Base-by-base conservation (phyloP, 2,888 invertebrate genomes). In the Hetaerina titia region DNA sequence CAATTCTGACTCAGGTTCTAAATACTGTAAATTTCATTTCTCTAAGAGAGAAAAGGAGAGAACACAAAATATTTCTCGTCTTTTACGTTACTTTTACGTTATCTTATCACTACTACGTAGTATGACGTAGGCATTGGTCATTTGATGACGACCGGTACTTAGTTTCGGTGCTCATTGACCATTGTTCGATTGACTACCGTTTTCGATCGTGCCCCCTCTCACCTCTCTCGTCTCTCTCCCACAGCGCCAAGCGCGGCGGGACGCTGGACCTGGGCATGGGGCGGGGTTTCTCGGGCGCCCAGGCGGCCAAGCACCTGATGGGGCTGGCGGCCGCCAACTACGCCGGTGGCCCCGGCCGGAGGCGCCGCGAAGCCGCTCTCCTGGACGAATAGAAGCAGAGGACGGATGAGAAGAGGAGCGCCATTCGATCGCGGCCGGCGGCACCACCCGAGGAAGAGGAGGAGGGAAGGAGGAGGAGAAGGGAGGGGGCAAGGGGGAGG, bases 231-330 rank as follows among this genome's bases (percentile, higher is more conserved):
- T n/a, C n/a, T n/a, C 64, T 17, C 31, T 45, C 63, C 90, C 97
- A 9, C 97, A 99, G 98, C 96, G 98, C 98, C 95, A 99, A 99
- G 97, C 98, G 99, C 56, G 98, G 98, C 69, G 81, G 81, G 2
- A 81, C 81, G 22, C 97, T 99, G 95, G 99, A 99, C 96, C 97
- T 99, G 96, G 99, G 99, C 0, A 97, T 99, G 95, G 98, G 98
- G 96, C 98, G 99, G 94, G 99, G 99, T 57, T 99, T 98, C 97
- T 99, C 99, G 89, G 99, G 99, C 0, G 98, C 98, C 60, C 98
- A 99, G 96, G 98, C 99, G 95, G 99, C 99, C 96, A 99, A 99
- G 97, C 99, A 99, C 96, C 97, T 99, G 96, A 98, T 99, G 98
- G 99, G 99, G 7, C 97, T 99, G 94, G 98, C 98, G 88, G 98